These are phyloP conservation scores for Paedocypris micromegethes DNA, from an alignment of 2,797 vertebrate species.

Conservation along the genomic window DNA sequence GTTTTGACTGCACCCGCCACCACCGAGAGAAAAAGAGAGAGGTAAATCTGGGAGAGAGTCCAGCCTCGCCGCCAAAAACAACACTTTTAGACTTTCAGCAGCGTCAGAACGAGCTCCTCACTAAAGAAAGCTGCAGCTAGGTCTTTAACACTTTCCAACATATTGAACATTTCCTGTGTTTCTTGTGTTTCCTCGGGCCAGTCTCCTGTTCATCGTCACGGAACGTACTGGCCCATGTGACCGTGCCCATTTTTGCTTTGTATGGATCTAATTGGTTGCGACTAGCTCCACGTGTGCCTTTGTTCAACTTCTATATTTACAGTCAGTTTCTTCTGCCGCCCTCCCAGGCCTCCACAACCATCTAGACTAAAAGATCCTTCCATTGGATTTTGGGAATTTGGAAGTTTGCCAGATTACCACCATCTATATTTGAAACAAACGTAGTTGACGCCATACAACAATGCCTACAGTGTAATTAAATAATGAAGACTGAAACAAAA, in stretches of 20 bases:
- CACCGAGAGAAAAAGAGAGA: constrained; percentile 55
- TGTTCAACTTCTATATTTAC: not conserved
- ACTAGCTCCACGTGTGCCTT: constrained; percentile 46
- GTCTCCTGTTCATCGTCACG: constrained; percentile 38
- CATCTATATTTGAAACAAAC: constrained; percentile 35
- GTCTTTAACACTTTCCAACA: constrained; percentile 59
- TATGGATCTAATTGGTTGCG: constrained; percentile 53
- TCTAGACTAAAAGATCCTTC: constrained; percentile 35
- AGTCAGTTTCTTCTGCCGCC: constrained; percentile 3
- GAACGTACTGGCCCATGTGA: constrained; percentile 15
- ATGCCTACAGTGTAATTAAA: too few species aligned
- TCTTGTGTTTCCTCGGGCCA: constrained; percentile 57
- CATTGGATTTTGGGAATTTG: constrained; percentile 57
- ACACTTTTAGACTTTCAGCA: constrained; percentile 49
- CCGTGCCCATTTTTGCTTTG: constrained; percentile 8
- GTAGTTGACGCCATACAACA: too few species aligned
- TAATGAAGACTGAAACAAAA: too few species aligned
- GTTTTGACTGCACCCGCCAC: constrained; percentile 54
- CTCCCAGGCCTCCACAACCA: constrained; percentile 29
- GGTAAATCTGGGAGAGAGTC: constrained; percentile 53
- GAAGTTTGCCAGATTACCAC: constrained; percentile 43
- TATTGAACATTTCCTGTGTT: constrained; percentile 72
- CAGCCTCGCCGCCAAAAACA: constrained; percentile 61
- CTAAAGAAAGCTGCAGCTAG: constrained; percentile 45
- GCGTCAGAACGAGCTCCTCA: constrained; percentile 49